Conservation (phyloP, 2,888 invertebrate species). For the Argyra leucocephala region DNA sequence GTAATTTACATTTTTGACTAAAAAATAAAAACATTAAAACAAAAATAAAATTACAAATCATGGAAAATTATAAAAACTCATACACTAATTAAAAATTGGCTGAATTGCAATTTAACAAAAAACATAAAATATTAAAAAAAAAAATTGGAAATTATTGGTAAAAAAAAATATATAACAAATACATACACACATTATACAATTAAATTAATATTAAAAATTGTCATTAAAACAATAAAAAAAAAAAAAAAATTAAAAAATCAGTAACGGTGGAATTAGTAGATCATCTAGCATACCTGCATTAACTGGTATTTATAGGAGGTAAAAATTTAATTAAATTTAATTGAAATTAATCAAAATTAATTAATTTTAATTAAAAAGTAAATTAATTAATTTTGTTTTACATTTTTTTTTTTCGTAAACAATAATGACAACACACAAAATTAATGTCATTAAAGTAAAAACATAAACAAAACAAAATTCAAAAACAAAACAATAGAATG, state of each 20-base stretch:
- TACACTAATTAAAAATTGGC: slow-evolving; percentile 22
- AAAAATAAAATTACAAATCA: neutral
- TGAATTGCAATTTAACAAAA: slow-evolving; percentile 21
- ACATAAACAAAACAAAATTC: too few species aligned
- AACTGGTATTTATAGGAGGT: slow-evolving; percentile 42
- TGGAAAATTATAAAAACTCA: slow-evolving; percentile 18
- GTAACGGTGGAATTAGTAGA: slow-evolving; percentile 70
- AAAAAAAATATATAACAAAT: too few species aligned
- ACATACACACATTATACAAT: too few species aligned
- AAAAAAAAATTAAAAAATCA: slow-evolving; percentile 30
- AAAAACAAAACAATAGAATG: too few species aligned
- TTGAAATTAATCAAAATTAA: too few species aligned
- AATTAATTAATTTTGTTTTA: too few species aligned
- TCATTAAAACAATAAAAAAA: slow-evolving; percentile 19
- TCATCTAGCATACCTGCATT: slow-evolving; percentile 84
- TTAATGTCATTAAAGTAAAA: too few species aligned
- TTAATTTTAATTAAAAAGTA: too few species aligned
- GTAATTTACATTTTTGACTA: neutral
- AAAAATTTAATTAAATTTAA: slow-evolving; percentile 28
- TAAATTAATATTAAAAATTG: too few species aligned
- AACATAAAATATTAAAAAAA: slow-evolving; percentile 9
- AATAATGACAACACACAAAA: too few species aligned
- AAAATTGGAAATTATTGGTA: slow-evolving; percentile 15
- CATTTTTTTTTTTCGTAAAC: too few species aligned
- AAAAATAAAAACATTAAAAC: neutral